Base-by-base conservation (phyloP, 2,888 invertebrate species). In the Brenthis ino region DNA sequence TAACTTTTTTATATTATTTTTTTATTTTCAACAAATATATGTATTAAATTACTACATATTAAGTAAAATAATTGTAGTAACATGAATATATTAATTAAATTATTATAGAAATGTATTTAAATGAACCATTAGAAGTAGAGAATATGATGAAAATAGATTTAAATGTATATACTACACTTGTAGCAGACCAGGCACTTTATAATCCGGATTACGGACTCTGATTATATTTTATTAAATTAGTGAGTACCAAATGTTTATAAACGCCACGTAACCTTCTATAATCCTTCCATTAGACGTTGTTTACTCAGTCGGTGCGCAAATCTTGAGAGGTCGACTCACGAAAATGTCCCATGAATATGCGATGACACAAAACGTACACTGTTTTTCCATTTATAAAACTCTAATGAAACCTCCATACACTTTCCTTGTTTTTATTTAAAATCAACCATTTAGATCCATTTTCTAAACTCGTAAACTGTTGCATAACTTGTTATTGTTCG, bases 291-390 rank as follows among this genome's bases (percentile, higher is more conserved):
- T 92, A 92, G 87, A 81, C 83, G 84, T 87, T 91, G 91, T 92
- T 91, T 92, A 89, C 89, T 84, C 82, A 86, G 87, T 85, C 86
- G 82, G 86, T 87, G 88, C 86, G 88, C 89, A 89, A 87, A 91
- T 89, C 91, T 92, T 90, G 87, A 86, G 88, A 88, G 91, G 91
- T 88, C 89, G 89, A 85, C 88, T 90, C 87, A 89, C 91, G 88
- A 91, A 91, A 92, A 91, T 90, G 87, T 86, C 85, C 91, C 86
- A 92, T 92, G 92, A 93, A 93, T 93, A 93, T 92, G 91, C 91
- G 91, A 93, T 92, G 91, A 86, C 92, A 91, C 91, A 91, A 87
- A 87, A 89, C 88, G 88, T 90, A 91, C 91, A 92, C 88, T 89
- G 87, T 91, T 91, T 92, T 92, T 91, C 92, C 91, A 91, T 91